Percentiles rank a stretch among this genome's conserved stretches.
Conservation (phyloP, 2,113 vertebrate species). For the Aspiorhynchus laticeps region DNA sequence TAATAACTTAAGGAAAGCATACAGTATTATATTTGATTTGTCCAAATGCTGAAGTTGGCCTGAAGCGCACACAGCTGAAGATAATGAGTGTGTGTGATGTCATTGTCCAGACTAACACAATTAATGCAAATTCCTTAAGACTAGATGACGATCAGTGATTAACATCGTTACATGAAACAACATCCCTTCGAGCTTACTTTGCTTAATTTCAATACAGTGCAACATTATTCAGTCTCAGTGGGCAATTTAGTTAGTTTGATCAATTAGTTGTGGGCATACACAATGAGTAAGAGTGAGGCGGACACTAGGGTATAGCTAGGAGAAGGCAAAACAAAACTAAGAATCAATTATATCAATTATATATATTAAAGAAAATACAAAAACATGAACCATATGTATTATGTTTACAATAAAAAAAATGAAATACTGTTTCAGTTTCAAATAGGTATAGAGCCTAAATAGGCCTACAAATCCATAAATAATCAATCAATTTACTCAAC, state of each 20-base stretch:
- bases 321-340: not conserved
- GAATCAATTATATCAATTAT: no score
- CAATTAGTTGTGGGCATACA: not conserved
- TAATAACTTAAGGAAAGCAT: not conserved
- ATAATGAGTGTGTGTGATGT: not conserved
- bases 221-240: not conserved
- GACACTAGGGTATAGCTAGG: no score
- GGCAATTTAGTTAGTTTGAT: no score
- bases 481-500: no score
- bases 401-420: not conserved
- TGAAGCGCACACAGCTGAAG: not conserved
- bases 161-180: not conserved
- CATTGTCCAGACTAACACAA: not conserved
- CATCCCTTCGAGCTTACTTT: not conserved
- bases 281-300: not conserved
- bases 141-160: not conserved
- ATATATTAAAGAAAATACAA: not conserved
- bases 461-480: no score
- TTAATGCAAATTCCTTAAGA: slow-evolving; percentile 20
- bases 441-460: no score
- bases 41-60: no score
- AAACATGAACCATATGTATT: not conserved
- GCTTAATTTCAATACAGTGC: not conserved
- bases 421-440: no score
- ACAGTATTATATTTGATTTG: not conserved